Evolutionary conservation across 2,797 vertebrate genomes (phyloP).

Genomic region (Pseudopleuronectes americanus): DNA sequence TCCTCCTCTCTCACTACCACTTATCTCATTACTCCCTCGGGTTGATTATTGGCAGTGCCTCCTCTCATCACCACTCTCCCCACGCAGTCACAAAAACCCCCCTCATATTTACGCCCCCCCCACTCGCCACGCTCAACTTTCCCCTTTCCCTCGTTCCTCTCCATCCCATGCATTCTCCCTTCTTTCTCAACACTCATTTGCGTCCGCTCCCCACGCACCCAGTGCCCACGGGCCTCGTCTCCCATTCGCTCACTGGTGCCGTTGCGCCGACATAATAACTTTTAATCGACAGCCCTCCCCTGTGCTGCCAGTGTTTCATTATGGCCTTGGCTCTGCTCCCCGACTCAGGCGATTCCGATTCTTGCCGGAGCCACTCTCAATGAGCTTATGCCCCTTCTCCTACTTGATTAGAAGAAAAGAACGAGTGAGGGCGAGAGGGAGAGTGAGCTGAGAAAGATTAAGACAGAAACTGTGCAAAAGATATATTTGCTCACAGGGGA

Average conservation of each 20-base stretch:
- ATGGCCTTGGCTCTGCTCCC: slow-evolving; percentile 54
- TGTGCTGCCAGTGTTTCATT: slow-evolving; percentile 62
- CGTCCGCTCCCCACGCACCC: slow-evolving; percentile 35
- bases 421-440: slow-evolving; percentile 27
- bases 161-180: slow-evolving; percentile 16
- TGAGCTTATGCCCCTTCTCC: slow-evolving; percentile 36
- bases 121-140: slow-evolving; percentile 45
- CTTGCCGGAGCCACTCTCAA: slow-evolving; percentile 39
- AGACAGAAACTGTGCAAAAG: slow-evolving; percentile 42
- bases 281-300: slow-evolving; percentile 71
- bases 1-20: slow-evolving; percentile 8
- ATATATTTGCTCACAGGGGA: slow-evolving; percentile 28
- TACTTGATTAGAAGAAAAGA: slow-evolving; percentile 60
- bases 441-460: slow-evolving; percentile 38
- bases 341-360: slow-evolving; percentile 32
- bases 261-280: slow-evolving; percentile 69
- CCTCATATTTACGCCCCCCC: slow-evolving; percentile 38
- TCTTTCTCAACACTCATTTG: slow-evolving; percentile 49
- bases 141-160: slow-evolving; percentile 26
- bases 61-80: slow-evolving; percentile 24
- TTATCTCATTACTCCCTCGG: slow-evolving; percentile 53
- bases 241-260: slow-evolving; percentile 55
- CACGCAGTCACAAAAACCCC: slow-evolving; percentile 31
- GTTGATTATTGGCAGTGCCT: slow-evolving; percentile 50
- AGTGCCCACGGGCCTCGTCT: slow-evolving; percentile 29